Percentiles rank a stretch among this genome's conserved stretches.
phyloP scores from a whole-genome alignment of 2,113 vertebrate genomes.

The Tyrannus savana region DNA sequence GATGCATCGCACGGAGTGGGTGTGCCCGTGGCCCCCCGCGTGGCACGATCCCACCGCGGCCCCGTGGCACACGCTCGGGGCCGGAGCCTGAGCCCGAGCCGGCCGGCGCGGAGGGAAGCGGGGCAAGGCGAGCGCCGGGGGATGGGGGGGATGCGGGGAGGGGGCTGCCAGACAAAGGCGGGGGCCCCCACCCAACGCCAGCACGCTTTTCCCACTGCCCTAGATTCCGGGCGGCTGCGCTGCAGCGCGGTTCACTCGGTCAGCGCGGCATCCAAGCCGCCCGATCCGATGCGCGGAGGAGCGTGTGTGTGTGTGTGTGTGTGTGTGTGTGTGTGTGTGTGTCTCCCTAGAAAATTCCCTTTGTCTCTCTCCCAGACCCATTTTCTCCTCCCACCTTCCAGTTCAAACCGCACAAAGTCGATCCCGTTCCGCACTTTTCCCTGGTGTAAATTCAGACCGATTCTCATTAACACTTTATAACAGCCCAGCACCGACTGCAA shows the following conservation, averaged over 20 bases:
- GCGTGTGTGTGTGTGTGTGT: neutral
- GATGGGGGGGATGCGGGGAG: neutral
- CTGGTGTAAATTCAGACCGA: neutral
- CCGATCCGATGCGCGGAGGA: neutral
- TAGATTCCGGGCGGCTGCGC: conserved; percentile 35
- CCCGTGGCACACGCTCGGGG: neutral
- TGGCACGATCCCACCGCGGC: neutral
- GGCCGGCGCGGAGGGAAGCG: neutral
- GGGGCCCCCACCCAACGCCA: neutral
- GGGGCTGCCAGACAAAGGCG: conserved; percentile 15
- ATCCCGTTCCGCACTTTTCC: conserved; percentile 4
- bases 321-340: neutral
- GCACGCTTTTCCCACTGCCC: conserved; percentile 31
- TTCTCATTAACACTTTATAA: neutral
- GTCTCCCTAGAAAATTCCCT: conserved; percentile 49
- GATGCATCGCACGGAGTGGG: neutral
- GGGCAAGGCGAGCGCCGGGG: neutral
- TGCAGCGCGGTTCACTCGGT: conserved; percentile 12
- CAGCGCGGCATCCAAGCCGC: neutral
- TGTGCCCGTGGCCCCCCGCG: conserved; percentile 11
- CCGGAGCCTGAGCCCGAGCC: neutral
- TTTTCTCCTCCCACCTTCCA: conserved; percentile 44
- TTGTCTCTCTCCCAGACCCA: conserved; percentile 21
- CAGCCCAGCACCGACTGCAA: neutral
- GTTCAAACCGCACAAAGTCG: neutral